Percentiles rank a stretch among this genome's conserved stretches.
phyloP scores from a whole-genome alignment of 2,113 vertebrate genomes.

The Lethenteron reissneri region DNA sequence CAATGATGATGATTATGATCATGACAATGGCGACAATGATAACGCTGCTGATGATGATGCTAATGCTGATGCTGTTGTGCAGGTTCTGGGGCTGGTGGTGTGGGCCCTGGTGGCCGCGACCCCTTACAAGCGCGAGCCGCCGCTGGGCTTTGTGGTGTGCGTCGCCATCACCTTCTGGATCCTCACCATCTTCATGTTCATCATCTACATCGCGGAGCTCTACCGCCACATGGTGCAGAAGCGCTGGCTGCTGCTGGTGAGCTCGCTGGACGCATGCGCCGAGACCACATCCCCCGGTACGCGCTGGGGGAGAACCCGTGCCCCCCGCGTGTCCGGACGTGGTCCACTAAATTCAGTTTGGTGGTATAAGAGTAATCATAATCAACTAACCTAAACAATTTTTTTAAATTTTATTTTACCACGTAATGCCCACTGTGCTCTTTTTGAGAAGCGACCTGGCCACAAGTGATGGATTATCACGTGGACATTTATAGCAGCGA shows the following conservation, averaged over 20 bases:
- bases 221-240: neutral
- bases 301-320: neutral
- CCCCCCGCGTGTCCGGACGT: neutral
- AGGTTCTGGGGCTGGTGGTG: neutral
- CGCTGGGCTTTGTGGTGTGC: neutral
- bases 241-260: neutral
- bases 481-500: too few relatives aligned
- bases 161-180: constrained; percentile 2
- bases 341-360: neutral
- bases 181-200: constrained; percentile 3
- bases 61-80: neutral
- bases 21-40: too few relatives aligned
- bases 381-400: neutral
- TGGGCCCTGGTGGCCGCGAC: constrained; percentile 5
- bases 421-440: too few relatives aligned
- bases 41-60: too few relatives aligned
- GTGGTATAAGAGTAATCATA: neutral
- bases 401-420: too few relatives aligned
- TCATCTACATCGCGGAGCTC: neutral
- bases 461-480: too few relatives aligned
- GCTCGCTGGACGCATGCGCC: neutral
- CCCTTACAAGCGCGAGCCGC: neutral
- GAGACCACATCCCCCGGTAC: neutral
- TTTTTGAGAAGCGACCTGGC: too few relatives aligned
- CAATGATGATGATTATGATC: too few relatives aligned